Base-by-base conservation (phyloP, 2,888 invertebrate species). In the Luperina testacea region DNA sequence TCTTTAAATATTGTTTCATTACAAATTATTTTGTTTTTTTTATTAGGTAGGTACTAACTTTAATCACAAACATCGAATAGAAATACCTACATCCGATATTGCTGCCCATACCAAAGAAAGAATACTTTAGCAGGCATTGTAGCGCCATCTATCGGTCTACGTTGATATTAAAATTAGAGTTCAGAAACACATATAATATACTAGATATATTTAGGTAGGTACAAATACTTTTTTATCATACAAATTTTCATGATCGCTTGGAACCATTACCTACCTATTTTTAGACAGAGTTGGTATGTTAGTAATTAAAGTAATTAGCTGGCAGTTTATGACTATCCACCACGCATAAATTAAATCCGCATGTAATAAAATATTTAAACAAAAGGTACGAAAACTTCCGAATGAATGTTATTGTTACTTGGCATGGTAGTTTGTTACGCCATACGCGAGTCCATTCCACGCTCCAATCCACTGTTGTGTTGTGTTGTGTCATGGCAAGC, bases 401-500 rank as follows among this genome's bases (percentile, higher is more conserved):
- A 81, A 75, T 81, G n/a, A 78, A 72, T 81, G 72, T 77, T 85
- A 78, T 87, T 81, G 75, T 85, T 78, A 78, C 81, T 82, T 79
- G 48, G 75, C 80, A 80, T 80, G 77, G 76, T 77, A 82, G 82
- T 80, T 82, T 83, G 78, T 87, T 88, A 86, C 88, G 88, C 87
- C 86, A 90, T 88, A 84, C 88, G 78, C 85, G 89, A 89, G 90
- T 91, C 88, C 85, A 91, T 88, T 90, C 90, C 85, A 89, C 91
- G 92, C 77, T 84, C 80, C 79, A 81, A 83, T 78, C 81, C 80
- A 61, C 75, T 81, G 85, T 85, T 79, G 85, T 86, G 84, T 83
- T 86, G 91, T 93, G 92, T 94, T 92, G 91, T 93, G 93, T 93
- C 93, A 92, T 89, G 90, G 90, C 91, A 72, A 75, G 72, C 81